Percentiles rank a stretch among this genome's conserved stretches.
These are phyloP conservation scores for Acanthaster planci DNA, from an alignment of 35 echinoderm and acorn worm species.

Conservation along the genomic window DNA sequence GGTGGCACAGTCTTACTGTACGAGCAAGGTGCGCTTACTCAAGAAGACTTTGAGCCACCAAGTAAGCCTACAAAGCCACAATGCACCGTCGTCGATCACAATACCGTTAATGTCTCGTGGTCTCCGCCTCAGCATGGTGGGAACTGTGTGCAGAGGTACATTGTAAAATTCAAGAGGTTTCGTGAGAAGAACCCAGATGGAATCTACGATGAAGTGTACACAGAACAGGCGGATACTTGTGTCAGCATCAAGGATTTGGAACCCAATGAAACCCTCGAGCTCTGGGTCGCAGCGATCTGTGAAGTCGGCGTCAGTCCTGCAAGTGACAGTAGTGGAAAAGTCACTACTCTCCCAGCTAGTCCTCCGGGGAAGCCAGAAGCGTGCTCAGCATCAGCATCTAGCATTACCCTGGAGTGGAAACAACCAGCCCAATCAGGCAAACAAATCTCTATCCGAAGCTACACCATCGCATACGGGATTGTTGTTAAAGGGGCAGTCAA, in stretches of 20 bases:
- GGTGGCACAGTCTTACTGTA: neutral
- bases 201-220: neutral
- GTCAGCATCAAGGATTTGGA: neutral
- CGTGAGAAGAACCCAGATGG: neutral
- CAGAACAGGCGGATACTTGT: neutral
- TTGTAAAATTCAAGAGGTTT: neutral
- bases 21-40: neutral
- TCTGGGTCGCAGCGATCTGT: neutral
- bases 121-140: neutral
- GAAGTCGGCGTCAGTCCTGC: neutral
- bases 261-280: neutral
- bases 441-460: neutral
- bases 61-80: neutral
- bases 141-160: neutral
- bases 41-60: constrained; percentile 17
- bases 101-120: neutral
- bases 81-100: neutral
- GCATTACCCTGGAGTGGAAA: neutral
- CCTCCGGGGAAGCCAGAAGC: neutral
- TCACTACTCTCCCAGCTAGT: neutral
- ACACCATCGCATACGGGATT: neutral
- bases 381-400: neutral
- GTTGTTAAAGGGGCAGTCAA: neutral
- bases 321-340: neutral
- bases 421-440: neutral